Base-by-base conservation (phyloP, 2,113 vertebrate genomes). In the Xiphias gladius region DNA sequence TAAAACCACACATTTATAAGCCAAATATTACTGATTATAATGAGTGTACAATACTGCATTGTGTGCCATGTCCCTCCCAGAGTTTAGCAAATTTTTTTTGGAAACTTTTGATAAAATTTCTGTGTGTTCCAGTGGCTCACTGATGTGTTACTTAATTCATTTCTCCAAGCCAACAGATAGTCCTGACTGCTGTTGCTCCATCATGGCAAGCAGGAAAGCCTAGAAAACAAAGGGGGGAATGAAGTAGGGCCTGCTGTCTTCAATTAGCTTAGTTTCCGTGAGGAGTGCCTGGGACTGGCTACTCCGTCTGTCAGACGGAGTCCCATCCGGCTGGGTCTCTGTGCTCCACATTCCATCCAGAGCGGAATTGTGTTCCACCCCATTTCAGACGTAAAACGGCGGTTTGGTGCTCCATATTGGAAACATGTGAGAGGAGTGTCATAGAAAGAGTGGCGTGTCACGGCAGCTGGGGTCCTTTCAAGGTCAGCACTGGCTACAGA, bases 261-360 rank as follows among this genome's bases (percentile, higher is more conserved):
- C 88, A 92, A 94, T 93, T 94, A 92, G 84, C 86, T 8, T 62
- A 84, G 82, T 89, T 93, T 94, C 88, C 81, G 78, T 94, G 89
- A 86, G 84, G 85, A 87, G 91, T 61, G 86, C 87, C 91, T 84
- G 67, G 67, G 78, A 86, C 88, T 65, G 89, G 87, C 83, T 73
- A 66, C 81, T 88, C 84, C 59, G 73, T 70, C 74, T 85, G 86
- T 91, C 89, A 92, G 76, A 90, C 79, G 46, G 82, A 86, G 87
- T 88, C 84, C 89, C 88, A 90, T 92, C 88, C 86, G 73, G 90
- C 82, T 43, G 63, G 88, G 88, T 88, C 89, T 86, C 82, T 70
- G 20, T 82, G 80, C 82, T 84, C 83, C 89, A 88, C 91, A 94
- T 94, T 94, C 94, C 91, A 89, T 76, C 65, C 35, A 32, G 39